Base-by-base conservation (phyloP, 64 coral and sea anemone species). In the Stylophora pistillata region DNA sequence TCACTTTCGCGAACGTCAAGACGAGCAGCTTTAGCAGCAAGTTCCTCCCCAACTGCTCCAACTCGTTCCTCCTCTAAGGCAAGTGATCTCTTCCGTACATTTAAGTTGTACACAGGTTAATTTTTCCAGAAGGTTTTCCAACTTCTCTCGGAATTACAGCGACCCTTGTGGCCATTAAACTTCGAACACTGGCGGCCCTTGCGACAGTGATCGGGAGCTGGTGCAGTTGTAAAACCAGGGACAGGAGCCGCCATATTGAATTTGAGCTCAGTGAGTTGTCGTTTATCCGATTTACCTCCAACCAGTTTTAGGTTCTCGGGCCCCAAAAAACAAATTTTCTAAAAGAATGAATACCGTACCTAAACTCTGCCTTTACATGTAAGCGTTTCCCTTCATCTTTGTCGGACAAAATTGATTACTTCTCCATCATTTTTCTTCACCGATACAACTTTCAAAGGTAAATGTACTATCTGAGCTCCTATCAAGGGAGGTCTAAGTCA, bases 111-210 rank as follows among this genome's bases (percentile, higher is more conserved):
- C 47, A 86, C 68, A 86, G 88, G 88, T 26, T 15, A 87, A n/a
- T 66, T 56, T 41, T 87, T 12, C 85, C 85, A 87, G 53, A 87
- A 87, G 0, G 66, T n/a, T 53, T 54, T 54, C 16, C 47, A 29
- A 71, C 21, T 30, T 89, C 15, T 81, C 52, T 89, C 88, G 29
- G 47, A 81, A 81, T 89, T 89, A 74, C 88, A 89, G 4, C 88
- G 75, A 18, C 88, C 88, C 30, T 89, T 89, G 69, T 89, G 88
- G 15, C 86, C 86, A 88, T 78, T 88, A 7, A 66, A 58, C 74
- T 88, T 88, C 1, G 86, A 88, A 63, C 86, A 88, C 74, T 66
- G 56, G 72, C 74, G 72, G 58, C 31, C 41, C 34, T 58, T 78
- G n/a, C 73, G 30, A 88, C 86, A 75, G 10, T 0, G 78, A 60